These are phyloP conservation scores for Brachyhypopomus occidentalis DNA, from an alignment of 2,113 vertebrate genomes.

Conservation along the genomic window DNA sequence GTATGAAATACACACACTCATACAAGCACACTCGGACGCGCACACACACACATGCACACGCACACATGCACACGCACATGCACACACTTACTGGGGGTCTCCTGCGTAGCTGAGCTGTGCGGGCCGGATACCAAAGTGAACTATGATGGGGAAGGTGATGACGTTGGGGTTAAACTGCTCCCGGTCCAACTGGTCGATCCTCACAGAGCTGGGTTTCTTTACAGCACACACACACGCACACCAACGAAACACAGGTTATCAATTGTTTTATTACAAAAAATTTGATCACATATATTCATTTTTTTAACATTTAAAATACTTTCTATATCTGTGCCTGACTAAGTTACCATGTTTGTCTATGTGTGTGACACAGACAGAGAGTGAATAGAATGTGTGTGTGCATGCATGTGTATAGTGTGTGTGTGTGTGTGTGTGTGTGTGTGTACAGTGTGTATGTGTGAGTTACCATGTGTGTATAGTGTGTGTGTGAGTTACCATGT, in stretches of 20 bases:
- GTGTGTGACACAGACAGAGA: too few species aligned
- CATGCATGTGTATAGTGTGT: too few species aligned
- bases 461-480: too few species aligned
- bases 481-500: too few species aligned
- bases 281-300: too few species aligned
- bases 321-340: too few species aligned
- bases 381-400: too few species aligned
- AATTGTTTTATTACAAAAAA: neutral
- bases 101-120: slow-evolving; percentile 99
- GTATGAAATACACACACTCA: neutral
- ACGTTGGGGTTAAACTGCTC: slow-evolving; percentile 98
- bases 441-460: too few species aligned
- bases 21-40: neutral
- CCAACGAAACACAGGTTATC: neutral
- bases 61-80: neutral
- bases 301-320: too few species aligned
- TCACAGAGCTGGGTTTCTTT: slow-evolving; percentile 97
- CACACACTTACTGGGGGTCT: slow-evolving; percentile 93
- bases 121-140: slow-evolving; percentile 96
- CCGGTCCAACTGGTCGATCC: slow-evolving; percentile 98
- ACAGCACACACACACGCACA: slow-evolving; percentile 18
- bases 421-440: too few species aligned
- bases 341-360: too few species aligned
- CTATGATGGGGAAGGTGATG: slow-evolving; percentile 98
- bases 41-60: neutral